These are phyloP conservation scores for Buceros bicornis DNA, from an alignment of 2,797 vertebrate genomes.

Conservation along the genomic window DNA sequence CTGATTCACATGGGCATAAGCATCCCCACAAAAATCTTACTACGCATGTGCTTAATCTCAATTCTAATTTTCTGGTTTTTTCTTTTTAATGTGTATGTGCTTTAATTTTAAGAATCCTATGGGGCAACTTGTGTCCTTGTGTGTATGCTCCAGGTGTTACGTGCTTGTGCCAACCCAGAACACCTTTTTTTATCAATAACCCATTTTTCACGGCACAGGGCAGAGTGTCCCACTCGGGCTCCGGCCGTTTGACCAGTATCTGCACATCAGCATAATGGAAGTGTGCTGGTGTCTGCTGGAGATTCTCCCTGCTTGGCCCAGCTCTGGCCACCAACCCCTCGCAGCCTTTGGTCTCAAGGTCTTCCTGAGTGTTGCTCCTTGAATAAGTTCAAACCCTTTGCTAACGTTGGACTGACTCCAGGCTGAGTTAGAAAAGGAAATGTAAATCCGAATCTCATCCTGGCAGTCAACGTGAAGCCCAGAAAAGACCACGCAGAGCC, in stretches of 20 bases:
- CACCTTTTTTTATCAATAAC: background rate
- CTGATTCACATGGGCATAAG: background rate
- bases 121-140: rapidly evolving
- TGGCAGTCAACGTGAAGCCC: background rate
- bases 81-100: rapidly evolving
- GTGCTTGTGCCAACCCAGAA: background rate
- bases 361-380: background rate
- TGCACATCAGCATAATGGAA: rapidly evolving
- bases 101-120: background rate
- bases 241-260: background rate
- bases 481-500: background rate
- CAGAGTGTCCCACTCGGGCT: rapidly evolving
- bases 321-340: rapidly evolving
- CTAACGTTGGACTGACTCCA: background rate
- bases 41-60: rapidly evolving
- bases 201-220: background rate
- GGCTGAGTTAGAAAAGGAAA: background rate
- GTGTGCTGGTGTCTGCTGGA: background rate
- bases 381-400: background rate
- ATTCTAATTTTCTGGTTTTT: background rate
- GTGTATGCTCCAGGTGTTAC: rapidly evolving
- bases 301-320: background rate
- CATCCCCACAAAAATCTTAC: rapidly evolving
- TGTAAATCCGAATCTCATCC: background rate
- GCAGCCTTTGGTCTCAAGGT: background rate